phyloP scores from a whole-genome alignment of 2,113 vertebrate genomes.

The Misgurnus mizolepis region DNA sequence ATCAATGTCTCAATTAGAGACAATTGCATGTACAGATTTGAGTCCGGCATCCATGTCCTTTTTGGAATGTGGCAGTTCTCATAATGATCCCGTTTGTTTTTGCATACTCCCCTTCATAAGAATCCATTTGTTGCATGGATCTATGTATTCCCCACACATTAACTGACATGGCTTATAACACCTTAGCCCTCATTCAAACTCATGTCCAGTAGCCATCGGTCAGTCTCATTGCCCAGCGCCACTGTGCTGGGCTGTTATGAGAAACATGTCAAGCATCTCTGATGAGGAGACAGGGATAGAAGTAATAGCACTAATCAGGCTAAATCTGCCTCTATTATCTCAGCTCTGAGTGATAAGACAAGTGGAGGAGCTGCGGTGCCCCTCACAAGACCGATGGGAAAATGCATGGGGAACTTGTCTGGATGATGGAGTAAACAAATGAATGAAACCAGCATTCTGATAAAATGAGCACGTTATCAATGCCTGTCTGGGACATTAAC shows the following conservation, averaged over 20 bases:
- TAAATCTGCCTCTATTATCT: constrained; percentile 75
- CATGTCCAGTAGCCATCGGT: constrained; percentile 40
- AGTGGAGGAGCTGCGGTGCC: constrained; percentile 28
- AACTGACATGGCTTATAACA: neutral
- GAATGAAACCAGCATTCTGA: neutral
- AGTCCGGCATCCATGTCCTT: constrained; percentile 56
- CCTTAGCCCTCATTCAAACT: constrained; percentile 33
- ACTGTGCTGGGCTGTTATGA: constrained; percentile 52
- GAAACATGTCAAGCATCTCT: constrained; percentile 67
- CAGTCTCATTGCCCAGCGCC: constrained; percentile 43
- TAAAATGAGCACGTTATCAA: neutral
- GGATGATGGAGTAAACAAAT: constrained; percentile 44
- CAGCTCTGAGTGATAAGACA: constrained; percentile 62
- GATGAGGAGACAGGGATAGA: constrained; percentile 67
- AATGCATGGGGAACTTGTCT: constrained; percentile 27
- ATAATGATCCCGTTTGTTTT: neutral
- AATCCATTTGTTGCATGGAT: constrained; percentile 22
- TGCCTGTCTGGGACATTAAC: neutral
- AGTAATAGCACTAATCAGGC: constrained; percentile 71
- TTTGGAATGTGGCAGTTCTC: constrained; percentile 57
- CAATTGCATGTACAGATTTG: constrained; percentile 65
- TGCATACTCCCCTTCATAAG: neutral
- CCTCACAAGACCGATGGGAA: constrained; percentile 29
- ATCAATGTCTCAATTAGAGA: constrained; percentile 75
- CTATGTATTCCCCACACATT: neutral